These are phyloP conservation scores for Tiaroga cobitis DNA, from an alignment of 2,797 vertebrate genomes.

Conservation along the genomic window DNA sequence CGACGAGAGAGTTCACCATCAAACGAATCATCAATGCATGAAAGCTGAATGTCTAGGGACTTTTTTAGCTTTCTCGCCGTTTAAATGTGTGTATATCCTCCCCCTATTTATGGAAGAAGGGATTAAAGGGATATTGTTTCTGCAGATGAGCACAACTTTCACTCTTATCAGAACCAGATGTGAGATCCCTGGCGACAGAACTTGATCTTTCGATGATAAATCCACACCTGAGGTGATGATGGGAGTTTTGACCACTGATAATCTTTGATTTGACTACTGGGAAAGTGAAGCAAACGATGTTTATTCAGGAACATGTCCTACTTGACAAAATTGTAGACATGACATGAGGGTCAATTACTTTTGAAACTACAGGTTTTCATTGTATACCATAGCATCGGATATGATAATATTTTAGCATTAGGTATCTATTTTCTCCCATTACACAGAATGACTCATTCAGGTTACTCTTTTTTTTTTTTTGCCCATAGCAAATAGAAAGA, in stretches of 20 bases:
- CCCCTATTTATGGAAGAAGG: not conserved
- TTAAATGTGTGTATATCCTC: constrained; percentile 2
- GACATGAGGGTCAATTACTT: not conserved
- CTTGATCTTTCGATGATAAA: constrained; percentile 64
- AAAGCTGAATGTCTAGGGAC: constrained; percentile 21
- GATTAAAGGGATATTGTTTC: constrained; percentile 23
- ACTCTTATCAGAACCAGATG: constrained; percentile 30
- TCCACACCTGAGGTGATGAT: constrained; percentile 62
- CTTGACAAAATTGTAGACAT: not conserved
- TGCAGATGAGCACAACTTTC: constrained; percentile 6
- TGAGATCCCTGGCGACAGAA: constrained; percentile 54
- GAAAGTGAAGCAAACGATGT: constrained; percentile 1
- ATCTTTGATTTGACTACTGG: constrained; percentile 63
- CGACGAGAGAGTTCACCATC: constrained; percentile 23
- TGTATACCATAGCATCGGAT: not conserved
- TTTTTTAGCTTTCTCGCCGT: constrained; percentile 8
- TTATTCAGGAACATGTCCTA: not conserved
- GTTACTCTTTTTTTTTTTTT: not conserved
- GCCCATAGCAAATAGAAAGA: not conserved
- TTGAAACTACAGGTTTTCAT: not conserved
- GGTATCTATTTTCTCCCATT: constrained; percentile 9
- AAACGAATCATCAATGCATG: constrained; percentile 31
- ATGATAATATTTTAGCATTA: not conserved
- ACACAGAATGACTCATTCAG: not conserved
- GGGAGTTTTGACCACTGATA: constrained; percentile 61